Conservation (phyloP, 2,797 vertebrate genomes). For the Buphagus erythrorhynchus region DNA sequence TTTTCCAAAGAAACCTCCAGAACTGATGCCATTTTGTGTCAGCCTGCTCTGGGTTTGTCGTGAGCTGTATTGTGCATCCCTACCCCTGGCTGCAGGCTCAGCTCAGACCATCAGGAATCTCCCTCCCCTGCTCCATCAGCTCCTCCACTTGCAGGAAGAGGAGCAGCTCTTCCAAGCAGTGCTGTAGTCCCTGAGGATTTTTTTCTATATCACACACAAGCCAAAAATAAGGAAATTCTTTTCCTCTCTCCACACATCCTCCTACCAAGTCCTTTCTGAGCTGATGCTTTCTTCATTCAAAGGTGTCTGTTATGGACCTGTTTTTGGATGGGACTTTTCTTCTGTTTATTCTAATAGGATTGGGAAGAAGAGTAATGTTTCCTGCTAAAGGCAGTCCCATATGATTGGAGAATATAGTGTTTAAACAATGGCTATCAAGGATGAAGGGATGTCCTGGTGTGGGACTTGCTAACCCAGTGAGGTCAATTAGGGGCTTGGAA, state of each 20-base stretch:
- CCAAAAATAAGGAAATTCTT: neutral
- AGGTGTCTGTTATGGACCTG: neutral
- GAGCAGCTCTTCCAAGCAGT: fast-evolving
- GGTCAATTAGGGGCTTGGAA: neutral
- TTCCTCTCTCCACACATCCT: neutral
- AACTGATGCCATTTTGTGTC: neutral
- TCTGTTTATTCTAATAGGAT: neutral
- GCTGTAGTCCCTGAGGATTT: neutral
- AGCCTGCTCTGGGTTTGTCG: neutral
- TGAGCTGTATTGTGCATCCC: fast-evolving
- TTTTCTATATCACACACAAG: neutral
- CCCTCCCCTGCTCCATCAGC: neutral
- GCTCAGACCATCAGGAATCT: neutral
- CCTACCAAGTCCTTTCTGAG: neutral
- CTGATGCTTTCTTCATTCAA: neutral
- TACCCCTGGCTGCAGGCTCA: neutral
- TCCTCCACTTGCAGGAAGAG: neutral
- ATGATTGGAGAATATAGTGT: neutral
- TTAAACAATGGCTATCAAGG: neutral
- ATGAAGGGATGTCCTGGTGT: neutral
- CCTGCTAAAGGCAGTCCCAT: neutral
- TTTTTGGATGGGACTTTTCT: neutral
- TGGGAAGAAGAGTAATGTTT: neutral
- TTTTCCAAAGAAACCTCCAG: neutral
- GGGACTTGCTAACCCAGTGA: neutral